Conservation (phyloP, 2,888 invertebrate species). For the Euzophera pinguis region DNA sequence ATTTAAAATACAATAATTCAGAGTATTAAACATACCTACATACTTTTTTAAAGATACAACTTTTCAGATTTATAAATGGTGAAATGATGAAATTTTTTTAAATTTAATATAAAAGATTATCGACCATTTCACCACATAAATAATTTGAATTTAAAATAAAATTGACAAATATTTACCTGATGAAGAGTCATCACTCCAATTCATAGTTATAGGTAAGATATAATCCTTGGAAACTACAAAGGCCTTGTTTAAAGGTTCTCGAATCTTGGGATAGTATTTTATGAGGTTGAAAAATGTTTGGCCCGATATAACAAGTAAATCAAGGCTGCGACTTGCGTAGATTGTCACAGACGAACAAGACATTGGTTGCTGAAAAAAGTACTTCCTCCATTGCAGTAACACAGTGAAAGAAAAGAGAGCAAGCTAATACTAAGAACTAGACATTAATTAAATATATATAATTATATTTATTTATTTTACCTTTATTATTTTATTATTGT, state of each 20-base stretch:
- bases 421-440: too few relatives aligned
- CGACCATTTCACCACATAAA: too few relatives aligned
- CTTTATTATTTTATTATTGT: too few relatives aligned
- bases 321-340: conserved; percentile 66
- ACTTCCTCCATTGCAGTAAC: too few relatives aligned
- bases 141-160: too few relatives aligned
- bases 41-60: too few relatives aligned
- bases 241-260: conserved; percentile 61
- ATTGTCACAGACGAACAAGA: conserved; percentile 64
- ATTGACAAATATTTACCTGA: conserved; percentile 37
- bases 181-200: conserved; percentile 41
- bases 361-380: conserved; percentile 60
- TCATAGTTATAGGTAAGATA: conserved; percentile 65
- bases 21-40: background rate
- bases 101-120: too few relatives aligned
- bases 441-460: too few relatives aligned
- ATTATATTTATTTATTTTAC: too few relatives aligned
- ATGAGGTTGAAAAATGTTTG: conserved; percentile 65
- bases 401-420: too few relatives aligned
- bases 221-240: conserved; percentile 65
- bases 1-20: background rate
- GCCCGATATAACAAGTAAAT: conserved; percentile 60
- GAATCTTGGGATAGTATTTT: conserved; percentile 68
- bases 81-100: too few relatives aligned
- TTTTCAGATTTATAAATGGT: too few relatives aligned